Evolutionary conservation across 2,113 vertebrate genomes (phyloP), one percentile per base, ranked within the genome.

Genomic region (Rhinopomastus cyanomelas): DNA sequence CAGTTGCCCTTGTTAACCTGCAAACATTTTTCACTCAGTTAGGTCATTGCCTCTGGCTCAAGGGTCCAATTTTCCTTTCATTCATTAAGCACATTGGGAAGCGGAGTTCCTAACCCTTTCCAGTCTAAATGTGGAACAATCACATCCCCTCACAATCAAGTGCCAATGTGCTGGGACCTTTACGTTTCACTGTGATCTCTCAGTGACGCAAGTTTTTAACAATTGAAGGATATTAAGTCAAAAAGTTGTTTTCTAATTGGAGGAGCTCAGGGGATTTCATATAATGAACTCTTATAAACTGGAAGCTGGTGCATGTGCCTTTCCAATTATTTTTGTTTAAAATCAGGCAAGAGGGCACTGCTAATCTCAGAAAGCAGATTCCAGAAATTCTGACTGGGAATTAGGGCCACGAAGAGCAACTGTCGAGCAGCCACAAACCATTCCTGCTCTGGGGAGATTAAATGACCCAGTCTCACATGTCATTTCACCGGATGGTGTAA

Each of bases 201-300:
- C 95, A 97, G 90, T 99, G 98, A 99, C 98, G 98, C 98, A 99
- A 97, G 96, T 97, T 96, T 97, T 90, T 98, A 98, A 99, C 99
- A 99, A 99, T 99, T 97, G 98, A 98, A 99, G 99, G 99, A 99
- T 99, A 98, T 98, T 96, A 97, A 98, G 97, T 98, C 97, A 98
- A 97, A 97, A 98, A 98, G 94, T 97, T 98, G 96, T 97, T 98
- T 98, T 98, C 97, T 97, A 96, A 98, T 98, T 98, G 96, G 98
- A 96, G 97, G 97, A 96, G 95, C 97, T 97, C 97, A 93, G 84
- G 97, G 97, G 97, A 97, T 96, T 98, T 98, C 89, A 96, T 93
- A 94, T 97, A 97, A 96, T 97, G 97, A 97, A 96, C 96, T 97
- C 94, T 95, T 89, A 97, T 96, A 97, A 97, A 97, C 96, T 98